A percentile compares a stretch with the other conserved stretches of the same genome.
Evolutionary conservation across 2,113 vertebrate species (phyloP).

Genomic region (Suncus etruscus): DNA sequence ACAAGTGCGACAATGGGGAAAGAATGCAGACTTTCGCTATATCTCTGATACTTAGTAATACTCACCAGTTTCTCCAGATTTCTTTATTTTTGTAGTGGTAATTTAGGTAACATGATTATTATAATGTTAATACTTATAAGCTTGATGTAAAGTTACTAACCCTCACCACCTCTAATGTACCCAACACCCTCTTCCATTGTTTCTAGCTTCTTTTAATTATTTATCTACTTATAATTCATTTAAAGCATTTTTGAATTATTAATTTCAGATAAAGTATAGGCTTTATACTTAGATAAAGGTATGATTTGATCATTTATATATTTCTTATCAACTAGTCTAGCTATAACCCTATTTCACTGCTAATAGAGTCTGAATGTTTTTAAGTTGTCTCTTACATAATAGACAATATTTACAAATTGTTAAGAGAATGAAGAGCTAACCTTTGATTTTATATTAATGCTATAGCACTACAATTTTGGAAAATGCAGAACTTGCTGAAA

Average conservation of each 20-base stretch:
- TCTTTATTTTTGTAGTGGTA: not conserved
- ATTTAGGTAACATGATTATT: no score
- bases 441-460: not conserved
- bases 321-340: slow-evolving; percentile 13
- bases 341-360: not conserved
- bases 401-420: not conserved
- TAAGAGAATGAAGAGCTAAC: not conserved
- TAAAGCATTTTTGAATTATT: not conserved
- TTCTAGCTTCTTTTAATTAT: not conserved
- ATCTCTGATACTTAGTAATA: not conserved
- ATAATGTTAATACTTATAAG: no score
- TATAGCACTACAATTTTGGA: not conserved
- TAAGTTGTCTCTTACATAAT: not conserved
- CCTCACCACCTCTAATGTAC: no score
- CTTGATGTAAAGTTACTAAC: no score
- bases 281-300: not conserved
- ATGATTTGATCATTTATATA: not conserved
- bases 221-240: not conserved
- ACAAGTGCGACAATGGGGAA: no score
- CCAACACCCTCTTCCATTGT: no score
- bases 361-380: slow-evolving; percentile 3
- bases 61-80: not conserved
- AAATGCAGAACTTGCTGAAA: not conserved
- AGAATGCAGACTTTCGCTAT: not conserved
- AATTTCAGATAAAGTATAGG: slow-evolving; percentile 4